These are phyloP conservation scores for Sitta europaea DNA, from an alignment of 2,113 vertebrate species.

Conservation along the genomic window DNA sequence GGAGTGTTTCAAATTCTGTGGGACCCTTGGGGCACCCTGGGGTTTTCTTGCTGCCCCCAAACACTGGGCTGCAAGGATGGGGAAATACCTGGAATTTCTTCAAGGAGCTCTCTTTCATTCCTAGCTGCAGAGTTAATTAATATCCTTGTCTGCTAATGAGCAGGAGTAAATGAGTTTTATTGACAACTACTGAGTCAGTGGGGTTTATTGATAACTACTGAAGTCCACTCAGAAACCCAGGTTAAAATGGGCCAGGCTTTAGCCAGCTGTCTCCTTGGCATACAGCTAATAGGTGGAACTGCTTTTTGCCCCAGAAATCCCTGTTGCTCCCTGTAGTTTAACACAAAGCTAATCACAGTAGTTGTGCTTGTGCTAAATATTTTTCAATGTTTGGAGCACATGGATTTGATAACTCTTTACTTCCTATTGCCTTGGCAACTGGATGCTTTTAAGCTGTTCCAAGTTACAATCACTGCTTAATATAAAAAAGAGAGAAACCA, in stretches of 20 bases:
- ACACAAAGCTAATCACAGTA: not conserved
- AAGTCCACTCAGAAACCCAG: not conserved
- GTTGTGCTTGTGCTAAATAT: not conserved
- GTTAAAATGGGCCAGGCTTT: not conserved
- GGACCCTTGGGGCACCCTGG: not conserved
- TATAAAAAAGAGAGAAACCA: not conserved
- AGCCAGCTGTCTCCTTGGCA: not conserved
- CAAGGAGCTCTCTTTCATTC: not conserved
- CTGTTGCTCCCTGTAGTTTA: not conserved
- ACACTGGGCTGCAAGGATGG: not conserved
- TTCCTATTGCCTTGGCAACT: not conserved
- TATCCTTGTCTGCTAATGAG: not conserved
- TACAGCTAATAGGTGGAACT: not conserved
- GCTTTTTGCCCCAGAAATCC: not conserved
- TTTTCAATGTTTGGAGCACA: not conserved
- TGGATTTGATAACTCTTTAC: not conserved
- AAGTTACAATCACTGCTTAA: not conserved
- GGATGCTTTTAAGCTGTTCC: conserved; percentile 6
- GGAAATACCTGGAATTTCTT: not conserved
- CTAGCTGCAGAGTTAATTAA: not conserved
- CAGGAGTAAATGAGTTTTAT: not conserved
- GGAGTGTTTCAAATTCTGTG: not conserved
- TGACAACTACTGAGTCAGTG: not conserved
- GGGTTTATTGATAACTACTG: not conserved
- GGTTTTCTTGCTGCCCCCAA: not conserved